Evolutionary conservation across 2,888 invertebrate genomes (phyloP).

Genomic region (Drosophila phalerata): DNA sequence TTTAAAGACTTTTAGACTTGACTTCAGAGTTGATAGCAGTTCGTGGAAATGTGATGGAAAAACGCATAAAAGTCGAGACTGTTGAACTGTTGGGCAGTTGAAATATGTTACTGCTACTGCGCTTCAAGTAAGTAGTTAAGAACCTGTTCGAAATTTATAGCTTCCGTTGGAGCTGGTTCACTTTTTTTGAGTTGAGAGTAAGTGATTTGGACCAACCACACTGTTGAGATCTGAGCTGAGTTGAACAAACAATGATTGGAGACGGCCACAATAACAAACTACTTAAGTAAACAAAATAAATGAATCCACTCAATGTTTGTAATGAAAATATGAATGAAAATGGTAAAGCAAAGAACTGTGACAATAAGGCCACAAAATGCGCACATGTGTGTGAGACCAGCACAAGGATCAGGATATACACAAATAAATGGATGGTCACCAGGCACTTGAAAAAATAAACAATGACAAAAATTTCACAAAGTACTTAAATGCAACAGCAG

Average conservation of each 20-base stretch:
- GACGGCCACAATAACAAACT: conserved; percentile 39
- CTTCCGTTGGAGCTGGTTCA: conserved; percentile 63
- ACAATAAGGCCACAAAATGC: conserved; percentile 53
- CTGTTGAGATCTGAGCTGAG: conserved; percentile 18
- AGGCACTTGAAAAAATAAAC: conserved; percentile 73
- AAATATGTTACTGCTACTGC: conserved; percentile 45
- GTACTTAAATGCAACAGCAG: conserved; percentile 69
- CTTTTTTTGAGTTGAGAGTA: conserved; percentile 12
- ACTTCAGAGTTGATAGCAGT: conserved; percentile 41
- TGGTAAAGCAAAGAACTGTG: conserved; percentile 26
- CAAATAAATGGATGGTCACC: conserved; percentile 50
- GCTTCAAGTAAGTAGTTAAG: conserved; percentile 38
- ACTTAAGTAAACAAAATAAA: conserved; percentile 62
- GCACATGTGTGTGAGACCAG: conserved; percentile 44
- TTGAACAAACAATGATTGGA: conserved; percentile 28
- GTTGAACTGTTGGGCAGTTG: conserved; percentile 30
- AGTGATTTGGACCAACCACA: conserved; percentile 62
- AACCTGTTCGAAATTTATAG: conserved; percentile 73
- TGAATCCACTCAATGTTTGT: conserved; percentile 50
- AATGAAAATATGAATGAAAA: conserved; percentile 63
- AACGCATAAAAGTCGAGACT: conserved; percentile 37
- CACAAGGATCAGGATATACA: conserved; percentile 60
- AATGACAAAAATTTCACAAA: conserved; percentile 78
- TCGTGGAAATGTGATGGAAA: conserved; percentile 60
- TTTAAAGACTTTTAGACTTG: conserved; percentile 16